A percentile compares a stretch with the other conserved stretches of the same genome.
Conservation (phyloP, 2,797 vertebrate species). For the Aldrovandia affinis region DNA sequence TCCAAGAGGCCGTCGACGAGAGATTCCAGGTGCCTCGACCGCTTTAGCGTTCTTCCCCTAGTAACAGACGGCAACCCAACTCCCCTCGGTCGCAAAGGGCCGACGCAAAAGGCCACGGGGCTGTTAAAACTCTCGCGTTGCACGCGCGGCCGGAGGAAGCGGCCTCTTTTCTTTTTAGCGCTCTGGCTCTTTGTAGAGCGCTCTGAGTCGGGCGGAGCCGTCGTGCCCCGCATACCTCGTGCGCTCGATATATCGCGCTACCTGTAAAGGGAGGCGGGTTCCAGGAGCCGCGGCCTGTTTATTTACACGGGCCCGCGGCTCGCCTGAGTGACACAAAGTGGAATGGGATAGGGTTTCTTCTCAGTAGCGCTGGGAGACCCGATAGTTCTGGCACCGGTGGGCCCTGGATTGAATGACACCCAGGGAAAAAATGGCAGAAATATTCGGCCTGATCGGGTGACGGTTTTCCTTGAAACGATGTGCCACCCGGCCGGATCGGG, state of each 20-base stretch:
- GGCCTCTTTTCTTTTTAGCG: background rate
- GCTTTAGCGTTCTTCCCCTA: background rate
- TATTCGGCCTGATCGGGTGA: constrained; percentile 56
- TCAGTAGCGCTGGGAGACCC: constrained; percentile 63
- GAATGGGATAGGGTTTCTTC: constrained; percentile 70
- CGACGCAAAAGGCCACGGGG: constrained; percentile 26
- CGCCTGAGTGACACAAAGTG: constrained; percentile 41
- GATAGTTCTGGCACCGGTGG: constrained; percentile 55
- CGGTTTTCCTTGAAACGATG: constrained; percentile 52
- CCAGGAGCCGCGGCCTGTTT: constrained; percentile 47
- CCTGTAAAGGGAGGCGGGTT: background rate
- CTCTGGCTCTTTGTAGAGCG: background rate
- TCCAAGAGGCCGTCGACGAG: background rate
- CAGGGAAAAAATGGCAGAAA: constrained; percentile 60
- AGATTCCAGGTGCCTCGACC: background rate
- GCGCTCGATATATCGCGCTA: background rate
- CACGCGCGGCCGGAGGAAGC: background rate
- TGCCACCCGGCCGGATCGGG: constrained; percentile 39
- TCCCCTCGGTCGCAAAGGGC: background rate
- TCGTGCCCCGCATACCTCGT: background rate
- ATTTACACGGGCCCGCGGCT: constrained; percentile 47
- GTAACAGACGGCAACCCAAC: background rate
- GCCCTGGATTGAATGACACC: constrained; percentile 63
- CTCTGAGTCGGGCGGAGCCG: background rate
- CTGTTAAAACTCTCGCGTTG: constrained; percentile 20